Evolutionary conservation across 2,888 invertebrate species (phyloP), one percentile per base, ranked within the genome.

Genomic region (Pterostichus niger): DNA sequence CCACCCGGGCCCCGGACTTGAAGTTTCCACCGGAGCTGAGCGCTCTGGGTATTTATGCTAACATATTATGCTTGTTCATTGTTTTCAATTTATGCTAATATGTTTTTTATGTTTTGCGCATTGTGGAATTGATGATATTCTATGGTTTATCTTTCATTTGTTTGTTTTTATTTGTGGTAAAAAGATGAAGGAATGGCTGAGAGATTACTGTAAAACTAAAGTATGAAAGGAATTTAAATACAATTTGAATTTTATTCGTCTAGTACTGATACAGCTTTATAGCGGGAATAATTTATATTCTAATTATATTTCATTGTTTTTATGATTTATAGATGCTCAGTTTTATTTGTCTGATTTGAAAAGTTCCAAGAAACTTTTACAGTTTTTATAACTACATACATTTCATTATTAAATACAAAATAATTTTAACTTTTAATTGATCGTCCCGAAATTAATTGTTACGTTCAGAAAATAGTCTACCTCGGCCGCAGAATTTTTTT

Each of bases 271-370:
- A 64, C 31, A 64, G 40, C 31, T 6, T 64, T 13, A 64, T 40
- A 13, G 40, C 0, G 7, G 2, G 10, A 10, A 44, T 71, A 71
- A 44, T 71, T 71, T 71, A 71, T 71, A 44, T 71, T 71, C 44
- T 40, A 71, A 71, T 71, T 71, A 71, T 44, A 44, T 71, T 71
- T 71, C 15, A 71, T 71, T 71, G 68, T 71, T 71, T 64, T 17
- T 71, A 71, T 71, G 68, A 71, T 71, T 71, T 71, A 71, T 46
- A 11, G 17, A 2, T 7, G 44, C 9, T 2, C 6, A 71, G 44
- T 44, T 71, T 71, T 71, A 71, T 15, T 71, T 3, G 2, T 31
- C 10, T 7, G 64, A 40, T 40, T 64, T 4, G 64, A 64, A 40
- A 64, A 64, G 35, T 64, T 64, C 13, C 1, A 59, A 59, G 31